A percentile compares a stretch with the other conserved stretches of the same genome.
phyloP scores from a whole-genome alignment of 2,113 vertebrate genomes.

The Dascyllus trimaculatus region DNA sequence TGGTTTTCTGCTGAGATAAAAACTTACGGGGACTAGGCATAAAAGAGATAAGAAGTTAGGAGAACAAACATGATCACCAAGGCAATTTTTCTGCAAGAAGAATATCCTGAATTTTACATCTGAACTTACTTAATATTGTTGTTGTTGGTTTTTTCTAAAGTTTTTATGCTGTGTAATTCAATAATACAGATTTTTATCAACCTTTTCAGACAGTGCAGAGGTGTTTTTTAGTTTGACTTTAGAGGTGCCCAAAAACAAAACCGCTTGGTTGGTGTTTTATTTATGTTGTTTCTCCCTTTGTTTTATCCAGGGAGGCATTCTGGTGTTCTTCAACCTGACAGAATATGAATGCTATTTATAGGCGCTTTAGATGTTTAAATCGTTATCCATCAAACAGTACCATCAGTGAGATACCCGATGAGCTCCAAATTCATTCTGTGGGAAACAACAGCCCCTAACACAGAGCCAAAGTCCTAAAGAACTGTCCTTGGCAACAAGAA shows the following conservation, averaged over 20 bases:
- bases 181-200: conserved; percentile 33
- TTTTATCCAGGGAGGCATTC: background rate
- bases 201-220: conserved; percentile 12
- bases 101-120: conserved; percentile 10
- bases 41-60: conserved; percentile 43
- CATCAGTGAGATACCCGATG: background rate
- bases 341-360: background rate
- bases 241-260: conserved; percentile 6
- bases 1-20: conserved; percentile 51
- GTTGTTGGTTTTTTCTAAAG: conserved; percentile 6
- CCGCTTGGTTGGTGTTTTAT: conserved; percentile 42
- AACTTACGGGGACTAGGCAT: conserved; percentile 25
- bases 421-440: background rate
- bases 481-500: no score
- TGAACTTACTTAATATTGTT: background rate
- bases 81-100: conserved; percentile 29
- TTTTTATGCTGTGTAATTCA: conserved; percentile 15
- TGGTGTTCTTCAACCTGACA: background rate
- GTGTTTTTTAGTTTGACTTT: conserved; percentile 19
- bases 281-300: conserved; percentile 21
- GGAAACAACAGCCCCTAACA: background rate
- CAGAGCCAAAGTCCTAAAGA: background rate
- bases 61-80: conserved; percentile 30
- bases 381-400: background rate
- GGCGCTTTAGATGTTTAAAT: background rate